Evolutionary conservation across 2,888 invertebrate species (phyloP), one percentile per base, ranked within the genome.

Genomic region (Cylloceria caligata): DNA sequence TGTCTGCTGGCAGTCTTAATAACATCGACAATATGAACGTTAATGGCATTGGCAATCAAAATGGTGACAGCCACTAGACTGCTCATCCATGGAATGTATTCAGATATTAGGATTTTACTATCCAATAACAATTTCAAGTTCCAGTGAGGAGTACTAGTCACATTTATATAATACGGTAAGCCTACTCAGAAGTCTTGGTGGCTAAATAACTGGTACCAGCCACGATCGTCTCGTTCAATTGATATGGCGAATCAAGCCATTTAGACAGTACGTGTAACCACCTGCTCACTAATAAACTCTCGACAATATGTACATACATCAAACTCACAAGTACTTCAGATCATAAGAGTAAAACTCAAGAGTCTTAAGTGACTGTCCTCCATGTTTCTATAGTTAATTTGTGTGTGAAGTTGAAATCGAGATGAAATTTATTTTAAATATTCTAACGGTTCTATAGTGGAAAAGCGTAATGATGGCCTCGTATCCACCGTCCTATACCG

Each of bases 191-290:
- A 42, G 9, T 69, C 57, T 57, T 27, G 45, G 19, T 39, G 67
- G 52, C 55, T 6, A 30, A 27, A 49, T 47, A 68, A 81, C 49
- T 62, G 76, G 60, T 49, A 62, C 42, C 69, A 69, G 57, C 69
- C 55, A 30, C 36, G 39, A 60, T 65, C 74, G 57, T 74, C 74
- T 65, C 69, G 81, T 75, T 82, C 65, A 67, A 67, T 78, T 65
- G 74, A 60, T 74, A 69, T 60, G 55, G 68, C 42, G 60, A 57
- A 69, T 73, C 52, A 7, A 74, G 47, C 55, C 73, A 69, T 73
- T 69, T 69, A 69, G 39, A 62, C 68, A 21, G 57, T 45, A 36
- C 62, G 24, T 68, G 42, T 74, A 69, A 39, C 21, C 34, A 69
- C 24, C 57, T n/a, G 24, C 34, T n/a, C 47, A 67, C 75, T 47